Base-by-base conservation (phyloP, 2,888 invertebrate genomes). In the Cheiracanthium punctorium region DNA sequence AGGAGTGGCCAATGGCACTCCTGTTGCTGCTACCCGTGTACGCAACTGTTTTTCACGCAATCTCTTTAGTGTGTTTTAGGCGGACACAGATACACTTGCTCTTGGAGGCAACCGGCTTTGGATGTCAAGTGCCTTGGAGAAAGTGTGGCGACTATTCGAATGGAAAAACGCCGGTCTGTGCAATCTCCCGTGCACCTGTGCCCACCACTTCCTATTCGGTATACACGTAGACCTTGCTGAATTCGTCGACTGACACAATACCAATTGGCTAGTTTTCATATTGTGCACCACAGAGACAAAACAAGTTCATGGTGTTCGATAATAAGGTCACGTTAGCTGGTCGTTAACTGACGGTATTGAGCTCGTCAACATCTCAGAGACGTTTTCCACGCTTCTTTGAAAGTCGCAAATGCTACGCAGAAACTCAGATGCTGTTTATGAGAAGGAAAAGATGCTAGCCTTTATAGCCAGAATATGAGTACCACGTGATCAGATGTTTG, bases 321-420 rank as follows among this genome's bases (percentile, higher is more conserved):
- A 71, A 41, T 41, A 37, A 1, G 41, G 71, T 71, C 71, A 10
- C 5, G 71, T 71, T 71, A n/a, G n/a, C 71, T 41, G 24, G 41
- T 4, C 41, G 41, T 71, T 71, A 71, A 71, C 41, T 71, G 71
- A 7, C 41, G 71, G 28, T 41, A 41, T 71, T 41, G 20, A 10
- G 24, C 14, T 64, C 24, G 24, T 24, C 24, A 24, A 20, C 7
- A 1, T 64, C 24, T 64, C 41, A 17, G 29, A 20, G 24, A 1
- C 41, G 41, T 71, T 71, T 71, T 71, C 71, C 41, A 41, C 29
- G 20, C 24, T 41, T 71, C 14, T 71, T 71, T 1, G 24, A 41
- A 71, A 41, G 37, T 71, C 24, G 41, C 4, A 28, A 41, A 71
- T 43, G 71, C 41, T 24, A 65, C 30, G 28, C 32, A 71, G 41